These are phyloP conservation scores for Cephus sareptanus DNA, from an alignment of 2,888 invertebrate species.

Conservation along the genomic window DNA sequence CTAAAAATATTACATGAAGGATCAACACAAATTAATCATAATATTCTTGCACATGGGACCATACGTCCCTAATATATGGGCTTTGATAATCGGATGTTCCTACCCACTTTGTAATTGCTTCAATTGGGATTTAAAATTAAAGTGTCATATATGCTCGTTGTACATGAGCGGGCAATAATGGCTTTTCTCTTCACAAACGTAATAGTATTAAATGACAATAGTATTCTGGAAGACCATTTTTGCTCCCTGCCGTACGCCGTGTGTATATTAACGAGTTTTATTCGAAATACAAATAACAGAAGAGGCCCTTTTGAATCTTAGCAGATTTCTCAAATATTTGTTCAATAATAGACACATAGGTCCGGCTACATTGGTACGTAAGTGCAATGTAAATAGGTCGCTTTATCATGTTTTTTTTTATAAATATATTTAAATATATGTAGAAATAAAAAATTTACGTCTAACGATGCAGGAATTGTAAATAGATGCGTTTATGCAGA, in stretches of 20 bases:
- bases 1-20: not conserved
- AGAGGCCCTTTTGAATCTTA: not conserved
- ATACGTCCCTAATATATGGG: not conserved
- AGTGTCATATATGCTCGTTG: not conserved
- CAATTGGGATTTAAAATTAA: not conserved
- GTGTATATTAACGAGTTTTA: not conserved
- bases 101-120: not conserved
- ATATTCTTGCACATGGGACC: not conserved
- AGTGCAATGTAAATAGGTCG: not conserved
- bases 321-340: not conserved
- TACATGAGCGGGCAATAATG: not conserved
- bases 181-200: no score
- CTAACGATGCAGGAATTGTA: not conserved
- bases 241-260: not conserved
- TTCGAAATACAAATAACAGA: not conserved
- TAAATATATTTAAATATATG: not conserved
- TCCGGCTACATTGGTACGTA: not conserved
- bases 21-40: not conserved
- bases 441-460: not conserved
- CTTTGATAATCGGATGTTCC: not conserved
- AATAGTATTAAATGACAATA: no score
- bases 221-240: no score
- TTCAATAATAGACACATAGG: not conserved
- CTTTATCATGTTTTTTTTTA: not conserved
- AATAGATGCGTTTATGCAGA: not conserved